Percentiles rank a stretch among this genome's conserved stretches.
These are phyloP conservation scores for Corticium candelabrum DNA, from an alignment of 37 sponge, comb jelly and placozoan genomes.

Conservation along the genomic window DNA sequence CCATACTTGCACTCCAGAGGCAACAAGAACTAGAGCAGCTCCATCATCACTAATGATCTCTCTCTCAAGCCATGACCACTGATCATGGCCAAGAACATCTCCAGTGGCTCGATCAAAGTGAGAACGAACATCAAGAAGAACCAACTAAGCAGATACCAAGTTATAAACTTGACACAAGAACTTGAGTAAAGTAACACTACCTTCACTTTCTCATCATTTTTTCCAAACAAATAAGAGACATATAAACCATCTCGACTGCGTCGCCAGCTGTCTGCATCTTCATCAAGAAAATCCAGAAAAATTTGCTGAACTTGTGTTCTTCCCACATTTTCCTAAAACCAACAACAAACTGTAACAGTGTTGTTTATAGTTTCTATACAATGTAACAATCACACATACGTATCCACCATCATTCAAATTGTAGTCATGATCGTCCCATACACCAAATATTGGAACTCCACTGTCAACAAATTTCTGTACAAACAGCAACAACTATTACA, in stretches of 20 bases:
- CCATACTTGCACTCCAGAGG: background rate
- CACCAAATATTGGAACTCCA: background rate
- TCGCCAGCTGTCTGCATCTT: background rate
- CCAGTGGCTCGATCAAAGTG: background rate
- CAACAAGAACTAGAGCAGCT: background rate
- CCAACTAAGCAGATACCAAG: background rate
- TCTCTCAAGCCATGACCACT: background rate
- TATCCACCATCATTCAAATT: background rate
- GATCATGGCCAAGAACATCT: constrained; percentile 5
- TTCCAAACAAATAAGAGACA: background rate
- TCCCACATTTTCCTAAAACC: background rate
- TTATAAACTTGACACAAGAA: background rate
- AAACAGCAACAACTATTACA: background rate
- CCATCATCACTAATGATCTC: background rate
- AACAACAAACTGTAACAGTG: background rate
- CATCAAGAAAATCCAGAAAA: background rate
- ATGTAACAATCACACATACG: too few relatives aligned
- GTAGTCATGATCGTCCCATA: constrained; percentile 15
- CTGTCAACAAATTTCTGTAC: constrained; percentile 10
- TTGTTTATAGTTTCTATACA: too few relatives aligned
- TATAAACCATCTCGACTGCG: background rate
- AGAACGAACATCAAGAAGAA: constrained; percentile 7
- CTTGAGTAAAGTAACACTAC: background rate
- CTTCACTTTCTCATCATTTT: background rate
- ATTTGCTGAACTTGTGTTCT: background rate